Percentiles rank a stretch among this genome's conserved stretches.
Conservation (phyloP, 2,888 invertebrate species). For the Nematopogon swammerdamellus region DNA sequence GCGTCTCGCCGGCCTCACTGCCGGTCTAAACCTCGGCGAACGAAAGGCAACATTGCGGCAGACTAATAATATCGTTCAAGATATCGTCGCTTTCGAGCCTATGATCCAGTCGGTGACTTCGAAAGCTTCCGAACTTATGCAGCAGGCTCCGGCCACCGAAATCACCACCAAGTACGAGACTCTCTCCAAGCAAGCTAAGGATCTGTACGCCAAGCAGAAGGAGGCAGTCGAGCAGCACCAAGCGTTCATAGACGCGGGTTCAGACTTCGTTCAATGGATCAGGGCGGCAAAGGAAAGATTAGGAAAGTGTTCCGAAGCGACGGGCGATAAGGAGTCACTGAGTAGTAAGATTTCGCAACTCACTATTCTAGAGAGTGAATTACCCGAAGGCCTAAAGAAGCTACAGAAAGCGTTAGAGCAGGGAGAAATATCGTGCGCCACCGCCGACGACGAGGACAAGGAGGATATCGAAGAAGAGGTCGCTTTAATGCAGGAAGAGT, state of each 20-base stretch:
- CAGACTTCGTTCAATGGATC: slow-evolving; percentile 91
- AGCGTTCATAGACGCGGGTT: slow-evolving; percentile 87
- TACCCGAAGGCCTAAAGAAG: slow-evolving; percentile 80
- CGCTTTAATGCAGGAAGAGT: slow-evolving; percentile 86
- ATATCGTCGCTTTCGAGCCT: slow-evolving; percentile 94
- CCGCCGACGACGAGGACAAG: slow-evolving; percentile 81
- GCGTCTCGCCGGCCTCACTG: slow-evolving; percentile 64
- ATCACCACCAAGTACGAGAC: slow-evolving; percentile 89
- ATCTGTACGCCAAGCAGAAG: slow-evolving; percentile 83
- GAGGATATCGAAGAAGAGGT: slow-evolving; percentile 92
- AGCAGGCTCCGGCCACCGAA: slow-evolving; percentile 88
- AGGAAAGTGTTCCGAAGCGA: slow-evolving; percentile 89
- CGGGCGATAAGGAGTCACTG: slow-evolving; percentile 85
- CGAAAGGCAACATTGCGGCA: slow-evolving; percentile 85
- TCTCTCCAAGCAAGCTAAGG: slow-evolving; percentile 86
- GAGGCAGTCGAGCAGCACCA: slow-evolving; percentile 89
- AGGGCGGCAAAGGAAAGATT: slow-evolving; percentile 86
- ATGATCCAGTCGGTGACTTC: slow-evolving; percentile 95
- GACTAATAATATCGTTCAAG: slow-evolving; percentile 93
- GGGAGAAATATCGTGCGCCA: slow-evolving; percentile 82
- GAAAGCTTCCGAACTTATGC: slow-evolving; percentile 89
- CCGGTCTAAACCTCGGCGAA: slow-evolving; percentile 76
- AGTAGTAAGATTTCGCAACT: slow-evolving; percentile 83
- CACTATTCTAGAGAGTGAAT: slow-evolving; percentile 79
- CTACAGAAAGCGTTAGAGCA: slow-evolving; percentile 78